Base-by-base conservation (phyloP, 2,888 invertebrate genomes). In the Abrostola tripartita region DNA sequence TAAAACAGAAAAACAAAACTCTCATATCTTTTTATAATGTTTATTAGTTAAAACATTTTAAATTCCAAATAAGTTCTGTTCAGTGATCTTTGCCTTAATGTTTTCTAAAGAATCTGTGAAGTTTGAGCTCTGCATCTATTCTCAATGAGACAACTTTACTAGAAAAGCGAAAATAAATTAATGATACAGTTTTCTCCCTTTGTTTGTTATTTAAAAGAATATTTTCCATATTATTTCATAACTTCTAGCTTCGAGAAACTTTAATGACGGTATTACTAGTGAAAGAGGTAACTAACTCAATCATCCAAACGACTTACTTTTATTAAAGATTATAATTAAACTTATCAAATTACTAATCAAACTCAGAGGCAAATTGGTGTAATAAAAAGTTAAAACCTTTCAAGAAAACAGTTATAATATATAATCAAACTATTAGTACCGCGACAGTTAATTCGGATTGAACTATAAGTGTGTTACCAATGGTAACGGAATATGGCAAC, bases 291-390 rank as follows among this genome's bases (percentile, higher is more conserved):
- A 56, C 11, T 36, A 38, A 53, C 55, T 36, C 37, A 35, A 24
- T 42, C n/a, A 76, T 42, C 41, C n/a, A 53, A 59, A 56, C 10
- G 52, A 56, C n/a, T 12, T 49, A 38, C 37, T 14, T 53, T 61
- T 14, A 65, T 51, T 42, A 12, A 49, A 5, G 40, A 55, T 50
- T 40, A 0, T 60, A 57, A 49, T 75, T 54, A 44, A 73, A 54
- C 5, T 63, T 63, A 71, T 68, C 50, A 57, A 71, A 63, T 63
- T 65, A 68, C 59, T 63, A 61, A 65, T 76, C 50, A 53, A 61
- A 68, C 52, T 58, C 35, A 44, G 50, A 63, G 68, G 47, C 59
- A 51, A 62, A 72, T 47, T 52, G 57, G 51, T 47, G 7, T 60
- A 36, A 56, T 72, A 58, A 64, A 71, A 65, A 61, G 6, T 37